Percentiles rank a stretch among this genome's conserved stretches.
Conservation (phyloP, 2,113 vertebrate genomes). For the Cebidichthys violaceus region DNA sequence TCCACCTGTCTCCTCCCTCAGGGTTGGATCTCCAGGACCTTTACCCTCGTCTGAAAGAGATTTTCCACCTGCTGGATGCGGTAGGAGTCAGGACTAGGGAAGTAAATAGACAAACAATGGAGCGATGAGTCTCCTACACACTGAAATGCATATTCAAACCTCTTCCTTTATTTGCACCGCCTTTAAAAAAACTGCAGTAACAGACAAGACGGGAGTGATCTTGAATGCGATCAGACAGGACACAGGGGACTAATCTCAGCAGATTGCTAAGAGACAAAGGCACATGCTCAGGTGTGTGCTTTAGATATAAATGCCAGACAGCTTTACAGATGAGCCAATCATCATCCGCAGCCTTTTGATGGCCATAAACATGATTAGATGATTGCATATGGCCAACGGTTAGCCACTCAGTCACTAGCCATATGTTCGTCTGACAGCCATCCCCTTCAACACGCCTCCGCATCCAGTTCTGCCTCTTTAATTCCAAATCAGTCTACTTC, state of each 20-base stretch:
- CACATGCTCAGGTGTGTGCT: constrained; percentile 65
- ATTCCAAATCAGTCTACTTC: constrained; percentile 71
- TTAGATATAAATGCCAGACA: constrained; percentile 67
- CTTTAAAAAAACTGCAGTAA: constrained; percentile 16
- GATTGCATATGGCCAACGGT: constrained; percentile 78
- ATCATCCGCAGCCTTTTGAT: constrained; percentile 67
- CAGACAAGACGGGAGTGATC: constrained; percentile 38
- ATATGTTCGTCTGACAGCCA: constrained; percentile 78
- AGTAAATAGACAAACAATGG: neutral
- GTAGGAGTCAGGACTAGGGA: constrained; percentile 45
- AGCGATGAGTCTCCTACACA: neutral
- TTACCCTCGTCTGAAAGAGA: constrained; percentile 71
- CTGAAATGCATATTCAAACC: neutral
- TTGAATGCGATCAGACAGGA: constrained; percentile 48
- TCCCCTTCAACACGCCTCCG: constrained; percentile 57
- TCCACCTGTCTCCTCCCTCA: constrained; percentile 10
- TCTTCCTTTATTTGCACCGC: constrained; percentile 7
- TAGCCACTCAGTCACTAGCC: constrained; percentile 73
- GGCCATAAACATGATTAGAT: constrained; percentile 75
- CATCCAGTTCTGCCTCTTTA: constrained; percentile 70
- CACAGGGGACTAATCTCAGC: constrained; percentile 65
- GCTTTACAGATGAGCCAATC: constrained; percentile 73
- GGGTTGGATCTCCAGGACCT: constrained; percentile 64
- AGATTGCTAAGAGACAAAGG: constrained; percentile 67
- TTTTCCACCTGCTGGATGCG: constrained; percentile 49